phyloP scores from a whole-genome alignment of 2,888 invertebrate genomes.

The Aphidius colemani region DNA sequence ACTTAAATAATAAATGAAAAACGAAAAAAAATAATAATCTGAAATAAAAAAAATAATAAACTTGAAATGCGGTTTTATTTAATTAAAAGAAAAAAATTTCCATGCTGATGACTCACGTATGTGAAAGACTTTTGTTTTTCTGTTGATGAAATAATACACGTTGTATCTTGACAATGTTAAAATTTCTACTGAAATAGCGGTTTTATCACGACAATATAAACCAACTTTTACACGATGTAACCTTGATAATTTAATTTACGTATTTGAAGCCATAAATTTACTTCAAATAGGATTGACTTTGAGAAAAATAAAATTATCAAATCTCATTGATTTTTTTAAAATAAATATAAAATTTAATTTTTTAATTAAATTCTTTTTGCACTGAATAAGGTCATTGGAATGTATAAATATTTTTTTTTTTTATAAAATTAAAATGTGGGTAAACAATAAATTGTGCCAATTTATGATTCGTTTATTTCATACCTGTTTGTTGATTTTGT shows the following conservation, averaged over 20 bases:
- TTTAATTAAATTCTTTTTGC: conserved; percentile 2
- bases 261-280: conserved; percentile 49
- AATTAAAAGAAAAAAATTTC: neutral
- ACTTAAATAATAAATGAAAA: conserved; percentile 15
- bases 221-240: conserved; percentile 3
- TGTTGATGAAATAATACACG: conserved; percentile 15
- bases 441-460: neutral
- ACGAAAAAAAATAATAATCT: conserved; percentile 21
- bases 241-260: conserved; percentile 52
- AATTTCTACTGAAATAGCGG: conserved; percentile 20
- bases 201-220: neutral
- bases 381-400: neutral
- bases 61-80: conserved; percentile 7
- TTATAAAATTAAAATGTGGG: too few species aligned
- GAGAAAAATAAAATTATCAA: conserved; percentile 32
- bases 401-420: too few species aligned
- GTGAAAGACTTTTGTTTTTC: neutral
- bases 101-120: conserved; percentile 25
- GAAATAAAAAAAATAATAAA: conserved; percentile 23
- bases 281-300: conserved; percentile 49
- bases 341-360: conserved; percentile 32
- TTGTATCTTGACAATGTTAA: conserved; percentile 21
- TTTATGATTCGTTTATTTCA: conserved; percentile 26
- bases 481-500: conserved; percentile 56
- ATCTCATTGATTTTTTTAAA: conserved; percentile 22